Percentiles rank a stretch among this genome's conserved stretches.
phyloP scores from a whole-genome alignment of 2,113 vertebrate genomes.

The Ictalurus punctatus region DNA sequence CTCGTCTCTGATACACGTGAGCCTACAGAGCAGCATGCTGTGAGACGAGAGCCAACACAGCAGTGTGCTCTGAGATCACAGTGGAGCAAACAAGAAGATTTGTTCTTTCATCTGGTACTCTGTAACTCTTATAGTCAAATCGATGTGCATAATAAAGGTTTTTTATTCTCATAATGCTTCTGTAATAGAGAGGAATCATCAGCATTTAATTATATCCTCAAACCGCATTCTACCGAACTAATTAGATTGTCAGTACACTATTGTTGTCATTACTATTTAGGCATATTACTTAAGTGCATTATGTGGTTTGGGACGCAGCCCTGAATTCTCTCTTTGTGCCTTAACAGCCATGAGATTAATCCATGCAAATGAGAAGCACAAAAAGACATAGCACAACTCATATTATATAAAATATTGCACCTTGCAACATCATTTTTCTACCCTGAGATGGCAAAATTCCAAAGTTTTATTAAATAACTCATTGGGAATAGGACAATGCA shows the following conservation, averaged over 20 bases:
- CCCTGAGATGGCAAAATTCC: background rate
- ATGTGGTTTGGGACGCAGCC: background rate
- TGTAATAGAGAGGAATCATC: background rate
- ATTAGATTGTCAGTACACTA: background rate
- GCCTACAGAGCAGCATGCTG: background rate
- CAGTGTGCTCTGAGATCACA: background rate
- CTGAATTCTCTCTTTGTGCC: background rate
- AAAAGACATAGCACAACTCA: background rate
- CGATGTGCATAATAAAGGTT: too few relatives aligned
- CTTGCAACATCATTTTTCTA: background rate
- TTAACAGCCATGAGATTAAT: background rate
- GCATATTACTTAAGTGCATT: background rate
- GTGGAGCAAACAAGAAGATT: background rate
- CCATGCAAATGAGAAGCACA: conserved; percentile 1
- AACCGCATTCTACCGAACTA: background rate
- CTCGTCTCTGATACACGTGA: background rate
- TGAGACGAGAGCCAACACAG: background rate
- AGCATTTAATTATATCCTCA: background rate
- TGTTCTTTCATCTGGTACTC: background rate
- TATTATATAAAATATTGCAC: background rate
- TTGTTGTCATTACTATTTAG: background rate
- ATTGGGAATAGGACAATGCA: background rate
- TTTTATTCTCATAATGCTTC: background rate
- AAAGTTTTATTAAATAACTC: background rate
- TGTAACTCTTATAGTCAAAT: background rate